Conservation (phyloP, 2,888 invertebrate genomes). For the Chrysodeixis includens region DNA sequence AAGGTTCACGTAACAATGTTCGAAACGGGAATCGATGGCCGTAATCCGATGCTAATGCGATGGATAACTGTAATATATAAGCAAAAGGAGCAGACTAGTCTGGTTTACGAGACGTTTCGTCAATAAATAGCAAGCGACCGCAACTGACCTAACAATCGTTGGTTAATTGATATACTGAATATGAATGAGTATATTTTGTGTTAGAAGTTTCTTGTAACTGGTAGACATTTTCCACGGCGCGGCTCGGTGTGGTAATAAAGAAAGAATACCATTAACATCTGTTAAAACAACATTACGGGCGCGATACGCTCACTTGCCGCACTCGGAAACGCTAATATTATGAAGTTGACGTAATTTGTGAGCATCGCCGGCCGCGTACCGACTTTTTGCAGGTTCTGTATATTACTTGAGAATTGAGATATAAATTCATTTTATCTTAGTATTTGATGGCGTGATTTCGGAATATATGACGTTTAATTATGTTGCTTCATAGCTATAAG, state of each 20-base stretch:
- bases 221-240: constrained; percentile 58
- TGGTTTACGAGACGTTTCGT: constrained; percentile 42
- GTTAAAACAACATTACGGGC: constrained; percentile 85
- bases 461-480: background rate
- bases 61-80: constrained; percentile 7
- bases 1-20: constrained; percentile 35
- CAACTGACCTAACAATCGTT: constrained; percentile 35
- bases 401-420: constrained; percentile 17
- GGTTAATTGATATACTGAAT: constrained; percentile 44
- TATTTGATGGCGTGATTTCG: constrained; percentile 26
- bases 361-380: constrained; percentile 47
- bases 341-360: constrained; percentile 75
- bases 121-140: constrained; percentile 39
- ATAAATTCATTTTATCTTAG: constrained; percentile 33
- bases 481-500: background rate
- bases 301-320: constrained; percentile 77
- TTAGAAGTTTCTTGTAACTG: constrained; percentile 32
- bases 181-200: constrained; percentile 38
- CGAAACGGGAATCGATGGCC: constrained; percentile 21
- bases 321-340: constrained; percentile 73
- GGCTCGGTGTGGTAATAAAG: constrained; percentile 52
- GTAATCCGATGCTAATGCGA: constrained; percentile 35
- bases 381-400: constrained; percentile 55
- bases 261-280: constrained; percentile 82
- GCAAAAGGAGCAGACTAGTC: constrained; percentile 19